phyloP scores from a whole-genome alignment of 2,888 invertebrate genomes.

The Coremacera marginata region DNA sequence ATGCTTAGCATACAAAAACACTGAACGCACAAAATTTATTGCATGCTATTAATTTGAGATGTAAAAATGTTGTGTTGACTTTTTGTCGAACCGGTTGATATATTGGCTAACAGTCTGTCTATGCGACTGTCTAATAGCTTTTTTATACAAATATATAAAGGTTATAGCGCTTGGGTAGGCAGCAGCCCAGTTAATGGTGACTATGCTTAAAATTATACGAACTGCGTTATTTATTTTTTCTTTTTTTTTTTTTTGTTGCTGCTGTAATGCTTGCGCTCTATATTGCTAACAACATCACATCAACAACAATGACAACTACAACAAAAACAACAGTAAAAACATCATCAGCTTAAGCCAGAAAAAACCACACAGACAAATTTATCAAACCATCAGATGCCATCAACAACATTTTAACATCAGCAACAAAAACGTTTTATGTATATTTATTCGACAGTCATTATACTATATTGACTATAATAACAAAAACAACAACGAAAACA shows the following conservation, averaged over 20 bases:
- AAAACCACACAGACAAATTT: constrained; percentile 20
- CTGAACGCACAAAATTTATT: constrained; percentile 25
- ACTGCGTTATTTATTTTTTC: background rate
- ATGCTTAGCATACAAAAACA: background rate
- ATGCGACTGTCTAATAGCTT: background rate
- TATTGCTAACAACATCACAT: background rate
- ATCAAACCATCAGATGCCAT: constrained; percentile 15
- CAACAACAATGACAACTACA: background rate
- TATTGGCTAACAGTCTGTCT: background rate
- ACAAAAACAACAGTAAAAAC: background rate
- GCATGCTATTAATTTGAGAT: constrained; percentile 33
- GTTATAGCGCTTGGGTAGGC: too few species aligned
- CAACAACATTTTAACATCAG: constrained; percentile 18
- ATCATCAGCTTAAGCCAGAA: background rate
- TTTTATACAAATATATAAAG: background rate
- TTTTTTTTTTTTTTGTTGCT: background rate
- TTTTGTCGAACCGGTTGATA: background rate
- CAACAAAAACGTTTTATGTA: background rate
- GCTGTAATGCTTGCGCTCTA: background rate
- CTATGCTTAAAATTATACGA: background rate
- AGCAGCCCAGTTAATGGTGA: too few species aligned
- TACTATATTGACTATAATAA: too few species aligned
- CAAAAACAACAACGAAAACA: too few species aligned
- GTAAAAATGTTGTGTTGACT: constrained; percentile 8
- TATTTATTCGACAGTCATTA: too few species aligned